Evolutionary conservation across 2,113 vertebrate genomes (phyloP).

Genomic region (human (Homo sapiens)): GRCh38 chr9:72589501-72590000

Average conservation of each 20-base stretch:
- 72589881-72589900: neutral
- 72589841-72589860: neutral
- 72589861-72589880: neutral
- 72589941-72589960: no score
- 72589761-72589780: neutral
- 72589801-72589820: neutral
- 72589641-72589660: neutral
- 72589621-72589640: no score
- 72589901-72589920: neutral
- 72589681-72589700: neutral
- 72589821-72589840: neutral
- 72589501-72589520: neutral
- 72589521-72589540: conserved; percentile 31
- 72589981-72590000: neutral
- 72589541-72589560: conserved; percentile 25
- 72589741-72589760: neutral
- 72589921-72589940: neutral
- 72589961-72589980: neutral
- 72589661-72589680: neutral
- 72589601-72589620: neutral
- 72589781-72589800: neutral
- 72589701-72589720: neutral
- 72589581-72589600: neutral
- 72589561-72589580: conserved; percentile 23
- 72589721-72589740: neutral